A percentile compares a stretch with the other conserved stretches of the same genome.
phyloP scores from a whole-genome alignment of 2,113 vertebrate species.

The Rhinolophus ferrumequinum region DNA sequence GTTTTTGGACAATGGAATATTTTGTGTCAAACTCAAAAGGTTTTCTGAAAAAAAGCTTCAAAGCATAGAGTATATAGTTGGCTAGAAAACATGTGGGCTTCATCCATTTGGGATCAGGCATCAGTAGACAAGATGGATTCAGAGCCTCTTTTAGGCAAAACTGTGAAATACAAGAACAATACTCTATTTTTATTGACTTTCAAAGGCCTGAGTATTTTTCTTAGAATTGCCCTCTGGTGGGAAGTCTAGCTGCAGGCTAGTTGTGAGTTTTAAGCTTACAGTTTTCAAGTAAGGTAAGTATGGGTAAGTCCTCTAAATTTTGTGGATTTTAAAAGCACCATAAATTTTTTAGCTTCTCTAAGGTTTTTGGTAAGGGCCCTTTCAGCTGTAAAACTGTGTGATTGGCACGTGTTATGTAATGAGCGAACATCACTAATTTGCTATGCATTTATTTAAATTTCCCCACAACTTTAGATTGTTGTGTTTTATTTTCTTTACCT shows the following conservation, averaged over 20 bases:
- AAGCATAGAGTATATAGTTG: background rate
- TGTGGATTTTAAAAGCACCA: background rate
- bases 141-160: background rate
- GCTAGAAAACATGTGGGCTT: background rate
- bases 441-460: conserved; percentile 5
- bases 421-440: background rate
- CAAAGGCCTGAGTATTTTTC: background rate
- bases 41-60: background rate
- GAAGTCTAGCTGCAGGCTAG: background rate
- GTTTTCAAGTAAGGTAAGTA: background rate
- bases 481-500: conserved; percentile 46
- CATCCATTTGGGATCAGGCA: background rate
- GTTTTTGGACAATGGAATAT: background rate
- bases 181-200: background rate
- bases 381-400: background rate
- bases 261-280: conserved; percentile 20
- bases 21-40: background rate
- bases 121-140: background rate
- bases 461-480: conserved; percentile 18
- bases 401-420: background rate
- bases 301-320: background rate
- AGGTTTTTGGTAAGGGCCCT: background rate
- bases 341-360: background rate
- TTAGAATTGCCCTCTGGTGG: background rate
- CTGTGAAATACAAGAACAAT: background rate